A percentile compares a stretch with the other conserved stretches of the same genome.
Evolutionary conservation across 1,140 invertebrate genomes (phyloP).

Genomic region (Macrocentrus cingulum): DNA sequence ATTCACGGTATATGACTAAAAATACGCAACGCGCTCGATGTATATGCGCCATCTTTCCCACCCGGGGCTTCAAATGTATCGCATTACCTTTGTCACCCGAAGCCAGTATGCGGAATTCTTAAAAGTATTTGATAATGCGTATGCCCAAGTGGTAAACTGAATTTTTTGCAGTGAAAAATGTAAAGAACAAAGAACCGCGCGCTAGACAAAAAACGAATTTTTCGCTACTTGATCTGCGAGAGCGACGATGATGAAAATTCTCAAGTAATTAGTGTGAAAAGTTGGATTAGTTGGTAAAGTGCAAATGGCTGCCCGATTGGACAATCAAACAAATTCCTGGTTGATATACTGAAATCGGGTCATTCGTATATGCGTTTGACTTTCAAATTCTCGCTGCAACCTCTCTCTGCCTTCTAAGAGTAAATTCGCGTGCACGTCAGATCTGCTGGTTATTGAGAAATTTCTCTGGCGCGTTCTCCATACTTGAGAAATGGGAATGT

Average conservation of each 20-base stretch:
- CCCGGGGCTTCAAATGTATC: conserved; percentile 31
- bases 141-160: too few relatives aligned
- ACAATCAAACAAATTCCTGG: conserved; percentile 12
- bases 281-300: too few relatives aligned
- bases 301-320: too few relatives aligned
- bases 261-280: too few relatives aligned
- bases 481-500: conserved; percentile 11
- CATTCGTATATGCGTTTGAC: conserved; percentile 1
- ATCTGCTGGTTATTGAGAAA: conserved; percentile 21
- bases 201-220: neutral
- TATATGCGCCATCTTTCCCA: neutral
- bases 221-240: too few relatives aligned
- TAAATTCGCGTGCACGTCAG: conserved; percentile 1
- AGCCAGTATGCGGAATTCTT: conserved; percentile 23
- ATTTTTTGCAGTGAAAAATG: conserved; percentile 10
- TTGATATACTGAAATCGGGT: conserved; percentile 24
- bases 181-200: conserved; percentile 11
- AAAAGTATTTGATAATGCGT: conserved; percentile 26
- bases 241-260: too few relatives aligned
- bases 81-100: conserved; percentile 29
- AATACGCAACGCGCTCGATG: neutral
- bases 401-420: neutral
- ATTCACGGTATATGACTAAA: neutral
- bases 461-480: conserved; percentile 8
- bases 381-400: neutral